Evolutionary conservation across 2,888 invertebrate species (phyloP).

Genomic region (Amphimallon solstitiale): DNA sequence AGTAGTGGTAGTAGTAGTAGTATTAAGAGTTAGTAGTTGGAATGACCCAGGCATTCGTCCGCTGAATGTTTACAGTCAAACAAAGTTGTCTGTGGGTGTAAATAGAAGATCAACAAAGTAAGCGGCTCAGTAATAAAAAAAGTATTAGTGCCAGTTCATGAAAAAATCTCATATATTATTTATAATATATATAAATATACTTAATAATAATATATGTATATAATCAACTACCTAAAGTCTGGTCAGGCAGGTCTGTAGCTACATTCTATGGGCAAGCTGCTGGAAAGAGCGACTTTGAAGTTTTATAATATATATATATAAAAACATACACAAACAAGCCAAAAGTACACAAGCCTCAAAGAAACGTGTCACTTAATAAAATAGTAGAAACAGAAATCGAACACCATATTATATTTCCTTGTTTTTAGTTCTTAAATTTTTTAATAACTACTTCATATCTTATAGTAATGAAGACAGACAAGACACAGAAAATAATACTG

Average conservation of each 20-base stretch:
- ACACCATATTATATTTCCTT: neutral
- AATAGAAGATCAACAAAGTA: constrained; percentile 57
- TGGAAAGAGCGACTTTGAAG: constrained; percentile 39
- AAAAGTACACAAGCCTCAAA: constrained; percentile 56
- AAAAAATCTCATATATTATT: constrained; percentile 24
- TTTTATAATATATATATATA: constrained; percentile 13
- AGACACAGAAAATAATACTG: neutral
- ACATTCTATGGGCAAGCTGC: constrained; percentile 63
- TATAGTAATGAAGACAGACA: no score
- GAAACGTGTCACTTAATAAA: constrained; percentile 9
- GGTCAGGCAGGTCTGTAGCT: constrained; percentile 63
- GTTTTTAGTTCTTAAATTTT: neutral
- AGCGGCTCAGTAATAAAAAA: constrained; percentile 52
- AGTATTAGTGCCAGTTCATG: constrained; percentile 37
- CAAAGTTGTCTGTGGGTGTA: constrained; percentile 45
- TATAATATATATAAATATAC: constrained; percentile 14
- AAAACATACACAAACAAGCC: constrained; percentile 55
- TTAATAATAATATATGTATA: constrained; percentile 17
- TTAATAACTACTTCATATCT: no score
- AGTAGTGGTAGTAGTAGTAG: no score
- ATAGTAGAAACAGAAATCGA: neutral
- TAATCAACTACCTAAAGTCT: constrained; percentile 52
- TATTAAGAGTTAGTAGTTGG: no score
- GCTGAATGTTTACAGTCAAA: no score
- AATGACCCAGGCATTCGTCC: no score